Conservation (phyloP, 2,888 invertebrate genomes). For the Coleophora flavipennella region DNA sequence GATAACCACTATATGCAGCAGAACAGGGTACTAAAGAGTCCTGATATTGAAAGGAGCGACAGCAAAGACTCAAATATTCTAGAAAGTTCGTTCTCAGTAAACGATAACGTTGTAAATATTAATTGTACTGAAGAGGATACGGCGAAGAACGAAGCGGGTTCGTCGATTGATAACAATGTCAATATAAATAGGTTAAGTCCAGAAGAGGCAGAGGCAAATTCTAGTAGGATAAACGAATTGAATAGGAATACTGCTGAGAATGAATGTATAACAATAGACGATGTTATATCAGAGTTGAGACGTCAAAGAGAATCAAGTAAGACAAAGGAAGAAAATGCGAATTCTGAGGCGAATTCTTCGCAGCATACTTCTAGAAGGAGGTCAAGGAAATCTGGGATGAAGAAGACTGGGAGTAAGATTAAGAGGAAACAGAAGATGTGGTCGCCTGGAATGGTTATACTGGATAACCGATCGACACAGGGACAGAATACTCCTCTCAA, state of each 20-base stretch:
- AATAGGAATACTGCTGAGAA: constrained; percentile 32
- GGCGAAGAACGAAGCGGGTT: constrained; percentile 53
- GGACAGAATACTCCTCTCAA: constrained; percentile 44
- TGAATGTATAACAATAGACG: constrained; percentile 46
- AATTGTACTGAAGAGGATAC: constrained; percentile 47
- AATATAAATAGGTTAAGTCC: constrained; percentile 38
- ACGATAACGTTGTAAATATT: constrained; percentile 46
- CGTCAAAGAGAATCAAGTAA: constrained; percentile 39
- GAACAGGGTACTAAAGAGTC: constrained; percentile 55
- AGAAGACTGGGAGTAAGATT: constrained; percentile 11
- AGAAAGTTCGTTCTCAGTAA: constrained; percentile 50
- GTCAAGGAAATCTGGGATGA: constrained; percentile 32
- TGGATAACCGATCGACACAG: constrained; percentile 47
- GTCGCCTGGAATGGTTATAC: constrained; percentile 55
- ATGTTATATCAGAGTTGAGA: constrained; percentile 47
- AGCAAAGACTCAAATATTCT: constrained; percentile 29
- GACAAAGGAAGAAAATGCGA: constrained; percentile 29
- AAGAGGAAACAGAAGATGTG: constrained; percentile 57
- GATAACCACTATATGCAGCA: constrained; percentile 53
- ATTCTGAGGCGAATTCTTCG: constrained; percentile 27
- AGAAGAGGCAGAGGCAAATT: constrained; percentile 32
- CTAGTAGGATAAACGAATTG: constrained; percentile 30
- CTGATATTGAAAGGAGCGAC: constrained; percentile 29
- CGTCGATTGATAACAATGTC: constrained; percentile 34
- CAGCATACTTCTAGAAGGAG: constrained; percentile 40